phyloP scores from a whole-genome alignment of 2,113 vertebrate genomes.

The Onychostoma macrolepis region DNA sequence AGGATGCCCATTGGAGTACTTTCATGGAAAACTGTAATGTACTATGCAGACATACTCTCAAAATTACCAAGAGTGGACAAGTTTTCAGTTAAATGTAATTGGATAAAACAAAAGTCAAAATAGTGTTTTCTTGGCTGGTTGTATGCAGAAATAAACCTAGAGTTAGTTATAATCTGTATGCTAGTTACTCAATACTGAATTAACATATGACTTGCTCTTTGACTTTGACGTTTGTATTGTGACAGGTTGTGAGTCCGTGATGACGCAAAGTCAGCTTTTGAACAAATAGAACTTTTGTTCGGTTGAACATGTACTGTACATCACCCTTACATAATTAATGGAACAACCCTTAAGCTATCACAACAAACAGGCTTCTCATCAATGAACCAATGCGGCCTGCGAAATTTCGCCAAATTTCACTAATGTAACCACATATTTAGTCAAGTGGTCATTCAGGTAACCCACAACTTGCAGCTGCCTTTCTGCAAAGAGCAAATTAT shows the following conservation, averaged over 20 bases:
- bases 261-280: neutral
- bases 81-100: neutral
- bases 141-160: neutral
- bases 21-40: neutral
- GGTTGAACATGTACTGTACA: neutral
- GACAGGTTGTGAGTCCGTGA: no score
- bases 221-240: neutral
- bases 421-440: neutral
- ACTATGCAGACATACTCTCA: neutral
- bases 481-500: neutral
- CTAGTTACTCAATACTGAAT: neutral
- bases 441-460: neutral
- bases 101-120: neutral
- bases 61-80: neutral
- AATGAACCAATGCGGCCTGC: neutral
- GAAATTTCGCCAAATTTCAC: no score
- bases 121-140: neutral
- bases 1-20: neutral
- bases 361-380: neutral
- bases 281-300: constrained; percentile 3
- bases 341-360: neutral
- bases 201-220: neutral
- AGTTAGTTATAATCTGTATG: neutral
- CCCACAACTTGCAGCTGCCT: neutral
- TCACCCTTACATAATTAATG: neutral